Conservation (phyloP, 2,797 vertebrate genomes). For the Acrossocheilus wenchowensis region DNA sequence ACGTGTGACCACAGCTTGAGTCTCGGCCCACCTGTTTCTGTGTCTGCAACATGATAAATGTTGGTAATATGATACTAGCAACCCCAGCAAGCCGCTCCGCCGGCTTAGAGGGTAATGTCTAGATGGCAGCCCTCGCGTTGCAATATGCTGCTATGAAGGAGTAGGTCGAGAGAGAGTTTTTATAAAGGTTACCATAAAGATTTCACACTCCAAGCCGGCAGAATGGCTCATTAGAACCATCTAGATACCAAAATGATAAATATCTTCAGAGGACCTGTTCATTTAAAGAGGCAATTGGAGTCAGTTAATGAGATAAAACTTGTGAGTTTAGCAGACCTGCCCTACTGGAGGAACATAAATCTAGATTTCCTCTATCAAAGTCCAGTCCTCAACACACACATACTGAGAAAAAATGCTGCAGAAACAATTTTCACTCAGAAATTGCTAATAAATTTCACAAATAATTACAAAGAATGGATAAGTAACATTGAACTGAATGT, state of each 20-base stretch:
- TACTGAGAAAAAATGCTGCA: neutral
- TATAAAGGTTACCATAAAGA: slow-evolving; percentile 12
- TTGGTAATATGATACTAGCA: slow-evolving; percentile 71
- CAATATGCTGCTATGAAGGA: slow-evolving; percentile 15
- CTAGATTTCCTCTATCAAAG: neutral
- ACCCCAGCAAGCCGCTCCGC: slow-evolving; percentile 57
- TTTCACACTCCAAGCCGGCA: neutral
- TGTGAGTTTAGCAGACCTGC: neutral
- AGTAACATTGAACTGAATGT: no score
- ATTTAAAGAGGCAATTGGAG: neutral
- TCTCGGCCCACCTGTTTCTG: slow-evolving; percentile 54
- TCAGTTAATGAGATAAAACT: neutral
- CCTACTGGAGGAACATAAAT: neutral
- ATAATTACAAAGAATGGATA: no score
- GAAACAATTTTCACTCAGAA: no score
- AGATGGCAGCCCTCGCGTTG: neutral
- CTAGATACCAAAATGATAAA: slow-evolving; percentile 15
- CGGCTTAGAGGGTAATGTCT: slow-evolving; percentile 8
- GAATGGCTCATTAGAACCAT: neutral
- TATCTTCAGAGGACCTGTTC: neutral
- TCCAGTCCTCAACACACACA: neutral
- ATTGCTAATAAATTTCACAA: no score
- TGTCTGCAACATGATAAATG: slow-evolving; percentile 74
- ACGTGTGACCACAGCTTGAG: slow-evolving; percentile 32
- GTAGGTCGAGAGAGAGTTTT: neutral